phyloP scores from a whole-genome alignment of 2,113 vertebrate species.

The Spilogale gracilis region DNA sequence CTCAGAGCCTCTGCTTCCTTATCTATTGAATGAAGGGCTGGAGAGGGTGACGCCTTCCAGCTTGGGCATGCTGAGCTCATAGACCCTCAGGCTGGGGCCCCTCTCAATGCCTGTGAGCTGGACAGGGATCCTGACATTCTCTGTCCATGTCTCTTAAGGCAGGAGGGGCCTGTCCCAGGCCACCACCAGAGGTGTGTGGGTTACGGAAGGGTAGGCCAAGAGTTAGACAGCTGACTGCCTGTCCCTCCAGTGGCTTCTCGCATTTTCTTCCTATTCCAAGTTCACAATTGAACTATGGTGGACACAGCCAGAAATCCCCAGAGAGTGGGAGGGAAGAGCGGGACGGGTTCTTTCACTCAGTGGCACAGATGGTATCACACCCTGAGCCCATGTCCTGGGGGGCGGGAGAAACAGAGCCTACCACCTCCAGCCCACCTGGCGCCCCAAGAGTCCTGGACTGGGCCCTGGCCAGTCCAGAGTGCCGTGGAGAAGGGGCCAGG shows the following conservation, averaged over 20 bases:
- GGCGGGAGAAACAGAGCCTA: background rate
- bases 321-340: background rate
- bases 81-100: background rate
- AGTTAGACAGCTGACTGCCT: background rate
- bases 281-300: background rate
- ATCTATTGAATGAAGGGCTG: background rate
- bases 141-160: background rate
- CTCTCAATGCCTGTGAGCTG: background rate
- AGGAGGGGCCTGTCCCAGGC: background rate
- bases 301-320: background rate
- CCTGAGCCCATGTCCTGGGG: background rate
- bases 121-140: background rate
- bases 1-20: background rate
- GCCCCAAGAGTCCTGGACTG: background rate
- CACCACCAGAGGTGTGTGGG: background rate
- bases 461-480: background rate
- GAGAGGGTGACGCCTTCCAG: background rate
- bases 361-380: background rate
- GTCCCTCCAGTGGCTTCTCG: slow-evolving; percentile 19
- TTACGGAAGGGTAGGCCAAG: background rate
- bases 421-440: background rate
- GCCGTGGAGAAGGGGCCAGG: background rate
- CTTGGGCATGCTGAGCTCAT: background rate
- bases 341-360: background rate
- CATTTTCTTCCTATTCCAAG: background rate